phyloP scores from a whole-genome alignment of 2,888 invertebrate species.

The Melanotus villosus region DNA sequence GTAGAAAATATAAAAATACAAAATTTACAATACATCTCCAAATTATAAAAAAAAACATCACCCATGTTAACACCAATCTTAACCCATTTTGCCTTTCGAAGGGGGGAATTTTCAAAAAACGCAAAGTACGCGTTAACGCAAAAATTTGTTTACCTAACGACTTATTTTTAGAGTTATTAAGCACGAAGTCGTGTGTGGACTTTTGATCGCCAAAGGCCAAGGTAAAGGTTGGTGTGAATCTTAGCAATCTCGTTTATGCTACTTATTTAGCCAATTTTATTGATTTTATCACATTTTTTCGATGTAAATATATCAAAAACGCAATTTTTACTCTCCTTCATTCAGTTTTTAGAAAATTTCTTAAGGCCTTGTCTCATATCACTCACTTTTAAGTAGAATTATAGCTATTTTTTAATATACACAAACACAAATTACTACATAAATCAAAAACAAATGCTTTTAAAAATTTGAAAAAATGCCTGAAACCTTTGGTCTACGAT shows the following conservation, averaged over 20 bases:
- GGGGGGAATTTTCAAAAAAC: constrained; percentile 5
- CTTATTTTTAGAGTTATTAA: constrained; percentile 29
- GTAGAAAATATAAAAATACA: constrained; percentile 34
- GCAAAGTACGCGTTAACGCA: background rate
- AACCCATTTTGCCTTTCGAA: background rate
- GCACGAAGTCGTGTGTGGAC: constrained; percentile 26
- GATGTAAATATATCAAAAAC: constrained; percentile 5
- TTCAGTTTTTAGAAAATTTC: background rate
- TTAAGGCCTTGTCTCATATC: constrained; percentile 28
- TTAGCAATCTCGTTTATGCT: constrained; percentile 15
- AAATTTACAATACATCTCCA: constrained; percentile 32
- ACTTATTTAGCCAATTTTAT: constrained; percentile 32
- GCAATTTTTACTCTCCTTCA: background rate
- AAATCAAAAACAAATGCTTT: too few relatives aligned
- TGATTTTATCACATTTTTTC: constrained; percentile 38
- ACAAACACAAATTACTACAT: constrained; percentile 10
- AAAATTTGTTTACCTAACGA: constrained; percentile 25
- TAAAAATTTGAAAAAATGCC: too few relatives aligned
- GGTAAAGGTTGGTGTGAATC: constrained; percentile 19
- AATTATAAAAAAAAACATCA: background rate
- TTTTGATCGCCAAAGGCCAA: constrained; percentile 30
- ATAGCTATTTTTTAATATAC: background rate
- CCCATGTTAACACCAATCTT: background rate
- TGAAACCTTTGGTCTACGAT: too few relatives aligned
- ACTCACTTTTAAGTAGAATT: constrained; percentile 24